phyloP scores from a whole-genome alignment of 2,113 vertebrate species.

The Thunnus maccoyii region DNA sequence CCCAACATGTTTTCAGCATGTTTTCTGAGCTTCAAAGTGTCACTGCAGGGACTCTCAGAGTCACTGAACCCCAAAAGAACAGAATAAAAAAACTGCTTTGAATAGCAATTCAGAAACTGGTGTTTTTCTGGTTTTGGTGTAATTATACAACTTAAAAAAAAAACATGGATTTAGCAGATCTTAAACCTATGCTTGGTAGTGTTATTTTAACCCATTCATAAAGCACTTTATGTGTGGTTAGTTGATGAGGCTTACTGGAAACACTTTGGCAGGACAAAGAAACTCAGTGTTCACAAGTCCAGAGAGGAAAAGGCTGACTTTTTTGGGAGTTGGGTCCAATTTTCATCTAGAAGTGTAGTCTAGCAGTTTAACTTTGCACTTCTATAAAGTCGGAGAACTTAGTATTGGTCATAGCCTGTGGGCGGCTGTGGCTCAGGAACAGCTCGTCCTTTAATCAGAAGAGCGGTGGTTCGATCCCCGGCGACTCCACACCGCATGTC shows the following conservation, averaged over 20 bases:
- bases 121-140: conserved; percentile 26
- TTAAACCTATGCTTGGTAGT: background rate
- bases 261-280: conserved; percentile 17
- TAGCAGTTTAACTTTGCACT: too few species aligned
- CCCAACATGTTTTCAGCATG: conserved; percentile 33
- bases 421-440: too few species aligned
- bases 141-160: conserved; percentile 31
- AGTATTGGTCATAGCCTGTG: too few species aligned
- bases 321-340: background rate
- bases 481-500: too few species aligned
- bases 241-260: conserved; percentile 43
- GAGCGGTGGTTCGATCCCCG: too few species aligned
- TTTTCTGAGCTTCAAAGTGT: conserved; percentile 26
- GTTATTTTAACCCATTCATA: conserved; percentile 48
- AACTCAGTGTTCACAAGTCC: background rate
- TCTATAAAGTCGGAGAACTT: too few species aligned
- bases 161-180: background rate
- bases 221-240: conserved; percentile 26
- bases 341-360: too few species aligned
- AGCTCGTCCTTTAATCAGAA: too few species aligned
- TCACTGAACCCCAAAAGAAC: conserved; percentile 28
- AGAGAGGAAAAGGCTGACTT: background rate
- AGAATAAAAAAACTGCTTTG: background rate
- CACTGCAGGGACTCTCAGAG: conserved; percentile 28
- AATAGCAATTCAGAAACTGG: background rate